Base-by-base conservation (phyloP, 2,888 invertebrate genomes). In the Pristionchus japonicus region DNA sequence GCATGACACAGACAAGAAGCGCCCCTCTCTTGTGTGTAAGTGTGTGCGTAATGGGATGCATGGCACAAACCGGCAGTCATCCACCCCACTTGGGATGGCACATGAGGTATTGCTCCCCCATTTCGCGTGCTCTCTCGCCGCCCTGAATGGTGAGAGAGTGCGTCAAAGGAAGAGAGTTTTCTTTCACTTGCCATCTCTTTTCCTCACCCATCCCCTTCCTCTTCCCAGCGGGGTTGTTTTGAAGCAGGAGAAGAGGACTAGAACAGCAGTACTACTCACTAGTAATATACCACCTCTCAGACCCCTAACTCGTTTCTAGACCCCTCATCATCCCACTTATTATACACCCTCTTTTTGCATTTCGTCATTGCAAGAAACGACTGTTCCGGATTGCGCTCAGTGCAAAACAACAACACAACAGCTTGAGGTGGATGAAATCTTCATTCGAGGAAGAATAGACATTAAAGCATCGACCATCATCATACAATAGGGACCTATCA, bases 41-140 rank as follows among this genome's bases (percentile, higher is more conserved):
- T 43, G 77, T 37, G 74, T 11, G 77, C 27, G 77, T 27, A 77
- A 77, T 77, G 47, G 77, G 43, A 40, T 47, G 43, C 27, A 77
- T 77, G n/a, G 43, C n/a, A n/a, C 77, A 77, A 77, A 77, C 77
- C 77, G 77, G 77, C 77, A 77, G 77, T 27, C 77, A 77, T 74
- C 74, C n/a, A n/a, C n/a, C n/a, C n/a, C n/a, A n/a, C n/a, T n/a
- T n/a, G n/a, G n/a, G n/a, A n/a, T n/a, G n/a, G n/a, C n/a, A n/a
- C n/a, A n/a, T n/a, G n/a, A n/a, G n/a, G n/a, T n/a, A n/a, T n/a
- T n/a, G n/a, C n/a, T n/a, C n/a, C n/a, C n/a, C n/a, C n/a, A n/a
- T n/a, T n/a, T n/a, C n/a, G n/a, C n/a, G n/a, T n/a, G n/a, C n/a
- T n/a, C n/a, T n/a, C n/a, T n/a, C n/a, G n/a, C n/a, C n/a, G n/a